Evolutionary conservation across 2,113 vertebrate genomes (phyloP), one percentile per base, ranked within the genome.

Genomic region (Galemys pyrenaicus): DNA sequence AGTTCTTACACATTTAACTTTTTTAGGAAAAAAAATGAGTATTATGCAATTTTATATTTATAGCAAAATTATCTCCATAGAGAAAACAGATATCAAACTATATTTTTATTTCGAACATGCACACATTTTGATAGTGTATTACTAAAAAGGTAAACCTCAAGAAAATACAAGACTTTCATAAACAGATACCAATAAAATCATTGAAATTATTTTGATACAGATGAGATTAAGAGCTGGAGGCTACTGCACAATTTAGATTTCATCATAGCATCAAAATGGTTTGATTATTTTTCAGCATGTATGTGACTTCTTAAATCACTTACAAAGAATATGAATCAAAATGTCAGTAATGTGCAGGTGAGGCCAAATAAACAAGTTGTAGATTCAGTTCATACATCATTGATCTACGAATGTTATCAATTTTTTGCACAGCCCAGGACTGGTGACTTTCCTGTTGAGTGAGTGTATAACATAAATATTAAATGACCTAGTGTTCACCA

Each of bases 371-470:
- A 96, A 94, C 58, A 94, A 96, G 89, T 93, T 95, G 73, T 95
- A 94, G 88, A 92, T 96, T 91, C 71, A 89, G 80, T 94, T 96
- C 93, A 96, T 94, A 94, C 87, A 96, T 96, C 80, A 93, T 95
- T 96, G 87, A 97, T 97, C 94, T 94, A 95, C 96, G 89, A 92
- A 84, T 96, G 87, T 77, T 89, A 97, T 94, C 97, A 96, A 94
- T 95, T 96, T 94, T n/a, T 94, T 30, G 0, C 65, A 94, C 41
- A 94, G 60, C 35, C 24, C 35, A 87, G 70, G 65, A 91, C 82
- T 22, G 91, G 83, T 94, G 93, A 95, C 79, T 85, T 96, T 92
- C 87, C 92, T 73, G 20, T 71, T 96, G 94, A 95, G 75, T 96
- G 94, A 95, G 75, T 73, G 80, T 16, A 11, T 81, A 92, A 60